Percentiles rank a stretch among this genome's conserved stretches.
Conservation (phyloP, 2,797 vertebrate species). For the Botia almorhae region DNA sequence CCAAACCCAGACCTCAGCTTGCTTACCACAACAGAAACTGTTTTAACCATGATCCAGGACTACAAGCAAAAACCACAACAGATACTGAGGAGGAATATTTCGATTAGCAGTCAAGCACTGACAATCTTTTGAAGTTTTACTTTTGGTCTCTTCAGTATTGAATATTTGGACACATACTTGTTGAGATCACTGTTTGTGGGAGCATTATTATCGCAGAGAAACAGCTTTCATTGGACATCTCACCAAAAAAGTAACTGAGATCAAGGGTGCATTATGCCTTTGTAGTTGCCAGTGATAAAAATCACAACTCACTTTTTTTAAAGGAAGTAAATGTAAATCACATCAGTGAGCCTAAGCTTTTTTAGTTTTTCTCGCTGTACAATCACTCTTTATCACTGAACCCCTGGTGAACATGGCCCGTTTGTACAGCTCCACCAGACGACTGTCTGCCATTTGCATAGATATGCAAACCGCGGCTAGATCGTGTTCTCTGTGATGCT, state of each 20-base stretch:
- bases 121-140: background rate
- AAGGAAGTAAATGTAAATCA: conserved; percentile 51
- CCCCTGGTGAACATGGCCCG: conserved; percentile 50
- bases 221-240: conserved; percentile 6
- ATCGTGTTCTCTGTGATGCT: conserved; percentile 53
- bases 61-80: too few species aligned
- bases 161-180: background rate
- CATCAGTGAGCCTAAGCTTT: conserved; percentile 3
- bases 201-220: conserved; percentile 7
- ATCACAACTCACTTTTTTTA: conserved; percentile 55
- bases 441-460: conserved; percentile 60
- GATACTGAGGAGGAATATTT: too few species aligned
- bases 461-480: conserved; percentile 61
- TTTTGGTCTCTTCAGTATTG: background rate
- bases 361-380: conserved; percentile 51
- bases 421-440: conserved; percentile 60
- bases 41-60: background rate
- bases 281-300: conserved; percentile 64
- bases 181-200: background rate
- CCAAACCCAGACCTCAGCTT: too few species aligned
- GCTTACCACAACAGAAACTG: background rate
- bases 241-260: conserved; percentile 62
- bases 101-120: background rate
- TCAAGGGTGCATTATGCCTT: conserved; percentile 62
- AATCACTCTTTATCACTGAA: conserved; percentile 61